These are phyloP conservation scores for Globicephala melas DNA, from an alignment of 2,113 vertebrate genomes.

Conservation along the genomic window DNA sequence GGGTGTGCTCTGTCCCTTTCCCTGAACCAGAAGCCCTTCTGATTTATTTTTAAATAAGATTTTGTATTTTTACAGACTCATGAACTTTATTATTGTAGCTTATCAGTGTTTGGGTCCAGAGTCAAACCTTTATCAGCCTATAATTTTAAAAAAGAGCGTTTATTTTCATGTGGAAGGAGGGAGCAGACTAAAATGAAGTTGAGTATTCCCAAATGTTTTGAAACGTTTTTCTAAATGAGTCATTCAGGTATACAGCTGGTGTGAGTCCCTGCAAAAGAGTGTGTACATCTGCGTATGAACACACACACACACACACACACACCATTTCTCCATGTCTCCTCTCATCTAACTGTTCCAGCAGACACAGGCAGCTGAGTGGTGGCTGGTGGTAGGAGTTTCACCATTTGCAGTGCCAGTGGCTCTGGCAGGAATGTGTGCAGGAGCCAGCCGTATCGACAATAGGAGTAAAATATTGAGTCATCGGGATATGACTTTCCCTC, in stretches of 20 bases:
- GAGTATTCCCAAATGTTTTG: not conserved
- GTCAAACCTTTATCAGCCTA: not conserved
- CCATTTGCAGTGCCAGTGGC: not conserved
- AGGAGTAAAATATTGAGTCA: not conserved
- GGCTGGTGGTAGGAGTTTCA: not conserved
- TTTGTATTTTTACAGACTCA: not conserved
- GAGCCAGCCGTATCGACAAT: not conserved
- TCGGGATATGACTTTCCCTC: not conserved
- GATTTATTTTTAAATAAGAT: not conserved
- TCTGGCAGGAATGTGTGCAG: not conserved
- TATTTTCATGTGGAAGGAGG: not conserved
- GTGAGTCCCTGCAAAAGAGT: not conserved
- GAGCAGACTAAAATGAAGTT: not conserved
- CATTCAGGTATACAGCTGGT: not conserved
- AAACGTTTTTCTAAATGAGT: not conserved
- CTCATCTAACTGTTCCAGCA: not conserved
- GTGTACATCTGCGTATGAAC: accelerated
- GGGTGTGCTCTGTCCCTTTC: not conserved
- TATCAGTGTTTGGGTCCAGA: not conserved
- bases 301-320: no score
- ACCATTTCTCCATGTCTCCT: not conserved
- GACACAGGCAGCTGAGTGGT: not conserved
- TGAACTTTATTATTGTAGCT: not conserved
- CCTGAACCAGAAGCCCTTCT: not conserved
- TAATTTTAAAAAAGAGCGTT: not conserved